A percentile compares a stretch with the other conserved stretches of the same genome.
phyloP scores from a whole-genome alignment of 2,888 invertebrate species.

The Hanleya hanleyi region DNA sequence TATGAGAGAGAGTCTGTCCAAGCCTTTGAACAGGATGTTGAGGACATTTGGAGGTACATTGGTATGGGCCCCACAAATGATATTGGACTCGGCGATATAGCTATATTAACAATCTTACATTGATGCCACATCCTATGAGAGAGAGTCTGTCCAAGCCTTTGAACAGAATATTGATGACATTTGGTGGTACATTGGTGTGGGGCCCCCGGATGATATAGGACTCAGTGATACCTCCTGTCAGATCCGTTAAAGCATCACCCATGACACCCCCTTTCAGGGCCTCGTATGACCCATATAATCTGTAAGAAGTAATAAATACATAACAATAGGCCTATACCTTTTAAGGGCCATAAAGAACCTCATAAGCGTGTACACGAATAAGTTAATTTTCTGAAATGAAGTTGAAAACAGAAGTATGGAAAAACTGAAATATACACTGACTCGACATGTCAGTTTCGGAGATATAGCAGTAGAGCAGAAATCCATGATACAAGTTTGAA shows the following conservation, averaged over 20 bases:
- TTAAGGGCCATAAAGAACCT: too few relatives aligned
- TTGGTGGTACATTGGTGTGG: slow-evolving; percentile 52
- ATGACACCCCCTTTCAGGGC: slow-evolving; percentile 64
- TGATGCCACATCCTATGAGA: slow-evolving; percentile 66
- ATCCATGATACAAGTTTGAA: too few relatives aligned
- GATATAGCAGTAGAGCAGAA: too few relatives aligned
- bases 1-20: too few relatives aligned
- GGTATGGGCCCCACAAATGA: slow-evolving; percentile 46
- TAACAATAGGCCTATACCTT: too few relatives aligned
- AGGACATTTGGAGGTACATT: too few relatives aligned
- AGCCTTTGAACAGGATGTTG: too few relatives aligned
- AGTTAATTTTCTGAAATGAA: too few relatives aligned
- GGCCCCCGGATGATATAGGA: slow-evolving; percentile 54
- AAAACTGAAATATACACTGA: not conserved
- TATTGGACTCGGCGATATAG: slow-evolving; percentile 46
- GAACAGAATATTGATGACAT: slow-evolving; percentile 65
- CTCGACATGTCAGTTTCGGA: too few relatives aligned
- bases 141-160: slow-evolving; percentile 66
- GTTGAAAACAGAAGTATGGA: too few relatives aligned
- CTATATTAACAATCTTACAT: slow-evolving; percentile 47
- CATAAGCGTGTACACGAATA: too few relatives aligned
- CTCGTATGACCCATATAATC: slow-evolving; percentile 70
- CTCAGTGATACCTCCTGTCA: slow-evolving; percentile 68
- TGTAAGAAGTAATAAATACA: too few relatives aligned
- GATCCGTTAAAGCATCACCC: slow-evolving; percentile 62